A percentile compares a stretch with the other conserved stretches of the same genome.
Conservation (phyloP, 2,113 vertebrate species). For the Myocastor coypus region DNA sequence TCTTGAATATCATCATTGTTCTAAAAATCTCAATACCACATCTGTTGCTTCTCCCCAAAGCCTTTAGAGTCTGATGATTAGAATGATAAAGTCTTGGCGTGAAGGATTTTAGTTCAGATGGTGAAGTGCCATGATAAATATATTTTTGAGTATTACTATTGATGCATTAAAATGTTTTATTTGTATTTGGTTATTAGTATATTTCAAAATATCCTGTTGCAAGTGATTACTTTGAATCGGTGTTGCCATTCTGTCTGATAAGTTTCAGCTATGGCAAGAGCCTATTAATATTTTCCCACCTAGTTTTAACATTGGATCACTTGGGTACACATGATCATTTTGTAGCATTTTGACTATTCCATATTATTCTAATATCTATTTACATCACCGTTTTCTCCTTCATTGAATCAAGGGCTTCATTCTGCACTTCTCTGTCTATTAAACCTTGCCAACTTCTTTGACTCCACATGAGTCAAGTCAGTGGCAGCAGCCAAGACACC, state of each 20-base stretch:
- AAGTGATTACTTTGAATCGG: not conserved
- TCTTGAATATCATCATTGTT: not conserved
- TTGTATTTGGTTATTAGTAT: not conserved
- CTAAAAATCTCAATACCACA: not conserved
- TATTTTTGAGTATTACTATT: not conserved
- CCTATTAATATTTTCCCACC: not conserved
- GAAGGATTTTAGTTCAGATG: not conserved
- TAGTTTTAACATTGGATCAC: not conserved
- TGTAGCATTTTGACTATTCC: not conserved
- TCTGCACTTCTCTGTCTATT: not conserved
- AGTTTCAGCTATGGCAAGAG: not conserved
- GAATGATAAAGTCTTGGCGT: not conserved
- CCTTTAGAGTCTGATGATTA: not conserved
- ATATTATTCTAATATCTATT: not conserved
- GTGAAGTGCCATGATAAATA: not conserved
- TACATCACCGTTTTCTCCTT: not conserved
- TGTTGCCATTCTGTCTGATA: not conserved
- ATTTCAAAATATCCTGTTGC: not conserved
- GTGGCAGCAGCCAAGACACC: not conserved
- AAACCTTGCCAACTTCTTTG: not conserved
- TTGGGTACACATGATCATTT: not conserved
- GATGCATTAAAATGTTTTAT: not conserved
- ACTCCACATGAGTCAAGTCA: not conserved
- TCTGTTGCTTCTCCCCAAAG: not conserved
- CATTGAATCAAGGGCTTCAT: not conserved